phyloP scores from a whole-genome alignment of 2,113 vertebrate species.

The Ancistrus triradiatus region DNA sequence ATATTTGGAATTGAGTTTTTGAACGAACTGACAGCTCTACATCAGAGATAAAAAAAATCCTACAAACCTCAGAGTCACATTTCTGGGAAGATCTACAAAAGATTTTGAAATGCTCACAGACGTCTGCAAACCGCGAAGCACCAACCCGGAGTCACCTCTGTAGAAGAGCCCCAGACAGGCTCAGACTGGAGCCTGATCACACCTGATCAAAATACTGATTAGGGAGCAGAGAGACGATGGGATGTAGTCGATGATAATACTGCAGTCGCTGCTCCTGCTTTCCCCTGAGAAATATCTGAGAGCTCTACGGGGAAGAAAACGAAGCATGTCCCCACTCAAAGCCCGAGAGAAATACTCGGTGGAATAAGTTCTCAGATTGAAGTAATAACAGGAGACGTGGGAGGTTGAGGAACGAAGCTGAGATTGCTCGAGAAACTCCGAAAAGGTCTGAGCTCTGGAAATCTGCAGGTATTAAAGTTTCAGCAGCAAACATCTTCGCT shows the following conservation, averaged over 20 bases:
- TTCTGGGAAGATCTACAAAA: too few relatives aligned
- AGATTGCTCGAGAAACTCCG: not conserved
- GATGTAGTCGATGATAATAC: too few relatives aligned
- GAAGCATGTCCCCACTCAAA: not conserved
- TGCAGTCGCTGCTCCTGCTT: too few relatives aligned
- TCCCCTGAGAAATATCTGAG: constrained; percentile 2
- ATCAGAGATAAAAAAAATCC: too few relatives aligned
- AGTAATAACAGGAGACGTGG: not conserved
- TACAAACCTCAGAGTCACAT: too few relatives aligned
- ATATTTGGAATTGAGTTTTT: too few relatives aligned
- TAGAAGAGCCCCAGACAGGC: not conserved
- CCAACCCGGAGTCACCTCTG: constrained; percentile 4
- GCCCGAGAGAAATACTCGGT: not conserved
- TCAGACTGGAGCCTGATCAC: not conserved
- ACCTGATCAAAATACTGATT: constrained; percentile 18
- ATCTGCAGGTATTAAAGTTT: not conserved
- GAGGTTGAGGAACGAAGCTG: not conserved
- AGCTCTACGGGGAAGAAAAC: constrained; percentile 4
- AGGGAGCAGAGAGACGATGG: not conserved
- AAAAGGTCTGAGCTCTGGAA: not conserved
- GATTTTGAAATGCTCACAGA: too few relatives aligned
- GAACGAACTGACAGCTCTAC: too few relatives aligned
- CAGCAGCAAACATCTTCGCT: too few relatives aligned
- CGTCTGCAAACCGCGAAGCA: too few relatives aligned
- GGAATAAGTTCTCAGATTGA: not conserved